Conservation (phyloP, 2,113 vertebrate genomes). For the Nesoenas mayeri region DNA sequence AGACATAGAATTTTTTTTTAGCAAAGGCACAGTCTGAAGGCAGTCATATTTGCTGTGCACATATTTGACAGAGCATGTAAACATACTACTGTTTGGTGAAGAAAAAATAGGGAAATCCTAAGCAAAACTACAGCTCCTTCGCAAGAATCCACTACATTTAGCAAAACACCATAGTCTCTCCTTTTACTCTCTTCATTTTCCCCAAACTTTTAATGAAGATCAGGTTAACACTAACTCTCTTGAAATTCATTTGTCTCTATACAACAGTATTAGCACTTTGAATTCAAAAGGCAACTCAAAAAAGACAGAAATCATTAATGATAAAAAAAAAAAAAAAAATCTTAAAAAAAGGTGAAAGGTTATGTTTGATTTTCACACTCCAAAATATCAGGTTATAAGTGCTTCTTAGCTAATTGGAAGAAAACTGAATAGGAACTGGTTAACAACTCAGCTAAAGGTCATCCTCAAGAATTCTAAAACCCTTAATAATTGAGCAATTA, state of each 20-base stretch:
- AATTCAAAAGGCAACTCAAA: neutral
- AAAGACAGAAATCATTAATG: neutral
- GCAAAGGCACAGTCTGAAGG: neutral
- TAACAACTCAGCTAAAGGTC: neutral
- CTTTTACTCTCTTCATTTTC: neutral
- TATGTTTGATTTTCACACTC: neutral
- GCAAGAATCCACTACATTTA: neutral
- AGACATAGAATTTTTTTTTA: neutral
- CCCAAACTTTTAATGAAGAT: neutral
- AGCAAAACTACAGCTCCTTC: neutral
- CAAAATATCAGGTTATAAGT: neutral
- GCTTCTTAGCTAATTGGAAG: neutral
- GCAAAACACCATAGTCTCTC: neutral
- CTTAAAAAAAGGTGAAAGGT: neutral
- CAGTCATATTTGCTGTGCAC: rapidly evolving
- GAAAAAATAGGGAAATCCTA: neutral
- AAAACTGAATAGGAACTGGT: neutral
- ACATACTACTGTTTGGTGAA: neutral
- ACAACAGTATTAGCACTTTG: neutral
- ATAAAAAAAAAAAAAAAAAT: conserved; percentile 2
- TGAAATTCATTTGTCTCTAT: neutral
- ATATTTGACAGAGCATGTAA: rapidly evolving
- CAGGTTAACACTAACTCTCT: neutral
- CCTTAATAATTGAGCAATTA: neutral
- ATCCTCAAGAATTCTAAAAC: neutral